Base-by-base conservation (phyloP, 2,888 invertebrate genomes). In the Sisyra nigra region DNA sequence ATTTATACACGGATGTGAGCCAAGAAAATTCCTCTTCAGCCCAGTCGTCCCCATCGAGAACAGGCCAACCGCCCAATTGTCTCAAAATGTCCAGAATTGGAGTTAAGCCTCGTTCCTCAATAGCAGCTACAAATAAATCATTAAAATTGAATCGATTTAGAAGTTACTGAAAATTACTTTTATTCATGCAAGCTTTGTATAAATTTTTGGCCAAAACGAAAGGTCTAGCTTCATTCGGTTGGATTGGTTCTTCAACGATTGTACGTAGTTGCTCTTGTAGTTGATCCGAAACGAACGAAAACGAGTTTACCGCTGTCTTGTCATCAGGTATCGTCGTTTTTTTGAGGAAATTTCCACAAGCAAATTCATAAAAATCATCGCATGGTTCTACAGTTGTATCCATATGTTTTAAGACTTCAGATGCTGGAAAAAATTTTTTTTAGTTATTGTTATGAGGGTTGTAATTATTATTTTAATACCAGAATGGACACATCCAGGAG, bases 11-110 rank as follows among this genome's bases (percentile, higher is more conserved):
- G 1, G 83, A 79, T 50, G 80, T 68, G 52, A 77, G 79, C 92
- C 92, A 92, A 48, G 76, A 71, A 67, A 86, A 92, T 9, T 66
- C 60, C 1, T 60, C 60, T 2, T 74, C 75, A 50, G 77, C 70
- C 91, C 91, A 92, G 1, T 57, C 49, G 24, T 74, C 69, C 0
- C 81, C 88, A 49, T 81, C 80, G 31, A 92, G 65, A n/a, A 86
- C 81, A 0, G 96, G 94, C 93, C 93, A 96, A 3, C 92, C 92
- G 1, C 94, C 93, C 15, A 94, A 68, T n/a, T 72, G 67, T 30
- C 70, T 68, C 42, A 93, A 62, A 57, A 89, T 77, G 1, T 70
- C 65, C 44, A 73, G 61, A 32, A 93, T 71, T 0, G 92, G 89
- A 3, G 66, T 62, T 35, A 84, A 60, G 0, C 88, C 92, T 40